phyloP scores from a whole-genome alignment of 2,888 invertebrate species.

The Steinernema scapterisci region DNA sequence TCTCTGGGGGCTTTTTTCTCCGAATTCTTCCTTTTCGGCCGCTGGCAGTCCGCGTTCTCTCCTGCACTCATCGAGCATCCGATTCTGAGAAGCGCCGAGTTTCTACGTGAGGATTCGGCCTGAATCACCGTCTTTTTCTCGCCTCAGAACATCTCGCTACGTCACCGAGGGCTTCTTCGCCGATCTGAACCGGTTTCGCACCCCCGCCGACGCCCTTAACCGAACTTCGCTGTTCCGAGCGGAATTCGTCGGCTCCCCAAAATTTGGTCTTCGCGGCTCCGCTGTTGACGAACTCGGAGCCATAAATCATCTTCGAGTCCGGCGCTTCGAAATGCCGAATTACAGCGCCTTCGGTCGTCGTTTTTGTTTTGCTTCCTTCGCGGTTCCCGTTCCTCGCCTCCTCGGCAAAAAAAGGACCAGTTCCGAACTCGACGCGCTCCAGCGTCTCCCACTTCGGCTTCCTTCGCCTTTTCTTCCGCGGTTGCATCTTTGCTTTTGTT shows the following conservation, averaged over 20 bases:
- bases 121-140: no score
- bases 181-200: not conserved
- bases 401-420: conserved; percentile 25
- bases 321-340: conserved; percentile 1
- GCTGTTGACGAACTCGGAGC: not conserved
- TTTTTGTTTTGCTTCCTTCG: conserved; percentile 22
- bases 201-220: not conserved
- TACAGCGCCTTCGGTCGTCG: conserved; percentile 2
- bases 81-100: no score
- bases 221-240: not conserved
- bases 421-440: not conserved
- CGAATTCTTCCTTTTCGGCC: no score
- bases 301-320: conserved; percentile 1
- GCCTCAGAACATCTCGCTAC: not conserved
- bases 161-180: conserved; percentile 11
- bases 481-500: not conserved
- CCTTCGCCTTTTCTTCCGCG: not conserved
- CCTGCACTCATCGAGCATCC: no score
- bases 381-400: conserved; percentile 5
- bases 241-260: not conserved
- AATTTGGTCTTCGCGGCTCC: not conserved
- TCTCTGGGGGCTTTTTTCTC: no score
- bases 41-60: no score
- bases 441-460: not conserved
- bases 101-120: no score